Base-by-base conservation (phyloP, 1,140 invertebrate genomes). In the Sitodiplosis mosellana region DNA sequence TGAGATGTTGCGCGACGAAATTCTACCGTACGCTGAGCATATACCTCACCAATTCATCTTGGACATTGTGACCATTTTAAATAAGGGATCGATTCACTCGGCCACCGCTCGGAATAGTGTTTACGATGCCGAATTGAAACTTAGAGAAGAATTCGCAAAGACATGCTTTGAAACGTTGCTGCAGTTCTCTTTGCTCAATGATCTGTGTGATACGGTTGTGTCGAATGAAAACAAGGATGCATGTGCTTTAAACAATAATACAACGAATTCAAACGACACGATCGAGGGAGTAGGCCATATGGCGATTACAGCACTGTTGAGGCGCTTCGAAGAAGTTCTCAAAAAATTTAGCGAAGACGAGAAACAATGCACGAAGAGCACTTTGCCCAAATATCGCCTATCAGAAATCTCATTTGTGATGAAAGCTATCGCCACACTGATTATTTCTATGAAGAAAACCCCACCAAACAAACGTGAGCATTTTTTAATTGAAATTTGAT, bases 331-430 rank as follows among this genome's bases (percentile, higher is more conserved):
- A 61, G 89, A 94, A 57, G 91, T 96, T 33, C 71, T 97, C 17
- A 76, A 77, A 38, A 83, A 85, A 55, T 95, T 63, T 11, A 83
- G 84, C 15, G 80, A 88, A 41, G 89, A 93, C 58, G 89, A 93
- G 55, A 77, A 81, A 47, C 75, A 86, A 48, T 84, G 82, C 60
- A 87, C 89, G 49, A 92, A 91, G 64, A 88, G 85, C 65, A 87
- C 86, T 1, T 67, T 94, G 47, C 87, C 90, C 66, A 93, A 91
- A 62, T 89, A 93, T 57, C 74, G 91, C 48, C 71, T 95, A 46
- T 91, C 90, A 3, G 93, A 97, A 69, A 92, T 96, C 63, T 88
- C 89, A 36, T 95, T 94, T 67, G 91, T 95, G n/a, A 62, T 97
- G 22, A 92, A 95, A 69, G 92, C 92, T 40, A 80, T 96, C 45